Base-by-base conservation (phyloP, 1,140 invertebrate species). In the Thrips palmi region DNA sequence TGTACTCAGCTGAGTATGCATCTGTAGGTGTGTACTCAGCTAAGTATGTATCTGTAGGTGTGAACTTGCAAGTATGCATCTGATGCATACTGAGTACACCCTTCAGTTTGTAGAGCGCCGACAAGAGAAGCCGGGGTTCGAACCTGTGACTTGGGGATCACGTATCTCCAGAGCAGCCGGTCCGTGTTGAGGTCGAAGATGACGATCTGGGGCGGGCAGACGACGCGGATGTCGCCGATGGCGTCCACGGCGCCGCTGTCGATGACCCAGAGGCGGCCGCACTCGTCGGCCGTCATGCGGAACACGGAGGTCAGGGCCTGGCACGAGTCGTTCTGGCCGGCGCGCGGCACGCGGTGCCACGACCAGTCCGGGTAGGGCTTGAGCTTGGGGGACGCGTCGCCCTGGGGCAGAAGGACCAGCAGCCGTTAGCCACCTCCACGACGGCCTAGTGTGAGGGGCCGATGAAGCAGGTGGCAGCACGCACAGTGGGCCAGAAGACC, bases 201-300 rank as follows among this genome's bases (percentile, higher is more conserved):
- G 8, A 76, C 62, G n/a, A 85, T 64, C 33, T 75, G 68, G 0
- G 77, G 74, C 0, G 76, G 77, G 50, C 79, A 84, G 2, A 72
- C 50, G 47, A 75, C 72, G 36, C 64, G 65, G 0, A 76, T 60
- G n/a, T 60, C 65, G n/a, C 64, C 65, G 1, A 74, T 69, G 1
- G 77, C 63, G 45, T 82, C 70, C 3, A 77, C 65, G 50, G 72
- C 70, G 1, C 79, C 80, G 0, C 78, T 78, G 53, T 84, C 80
- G 20, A 84, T 53, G 0, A 80, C 67, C 52, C 79, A 84, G 0
- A 84, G 52, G 25, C 76, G 60, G 24, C 66, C 58, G 43, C 80
- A 84, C 1, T 61, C 55, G 49, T 83, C 79, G 0, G 71, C 64
- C 41, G 67, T 67, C 31, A 81, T 61, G n/a, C 80, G 62, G 47